Evolutionary conservation across 2,797 vertebrate genomes (phyloP), one percentile per base, ranked within the genome.

Genomic region (Microchirus variegatus): DNA sequence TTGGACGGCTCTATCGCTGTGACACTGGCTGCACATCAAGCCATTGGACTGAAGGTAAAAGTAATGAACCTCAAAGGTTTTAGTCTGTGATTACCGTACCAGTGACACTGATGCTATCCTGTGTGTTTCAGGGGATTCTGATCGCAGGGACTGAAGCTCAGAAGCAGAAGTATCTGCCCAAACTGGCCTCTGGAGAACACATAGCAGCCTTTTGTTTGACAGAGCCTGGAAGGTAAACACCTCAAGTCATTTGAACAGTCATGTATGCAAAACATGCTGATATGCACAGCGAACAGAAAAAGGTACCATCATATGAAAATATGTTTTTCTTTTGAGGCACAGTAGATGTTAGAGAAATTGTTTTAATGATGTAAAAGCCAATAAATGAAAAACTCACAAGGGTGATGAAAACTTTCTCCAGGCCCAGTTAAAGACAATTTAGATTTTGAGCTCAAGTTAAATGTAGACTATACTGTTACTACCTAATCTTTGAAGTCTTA

Each of bases 131-230:
- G 97, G 97, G 97, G 2, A 96, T 99, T 73, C 89, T 99, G 63
- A 91, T 98, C 10, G 94, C 94, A 8, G 97, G 97, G 62, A 99
- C 53, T 1, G 95, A 98, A 22, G 92, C 95, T 41, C 97, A 99
- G 91, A 99, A 98, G 73, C 84, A 92, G 17, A 97, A 95, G 63
- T 99, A 99, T 84, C 90, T 99, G 49, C 97, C 96, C 8, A 94
- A 87, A 42, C 83, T 99, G 83, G 93, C 97, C 0, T 93, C 96
- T 0, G 97, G 97, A 66, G 96, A 98, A 67, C 90, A 98, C 63
- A 67, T 97, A 0, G 97, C 97, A 16, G 97, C 97, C 15, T 99
- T 99, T 87, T 99, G 97, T 64, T 94, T 99, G 59, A 98, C 96
- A 0, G 97, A 99, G 63, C 92, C 96, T 0, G 94, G 95, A 77